Evolutionary conservation across 2,113 vertebrate species (phyloP).

Genomic region (Eulacestoma nigropectus): DNA sequence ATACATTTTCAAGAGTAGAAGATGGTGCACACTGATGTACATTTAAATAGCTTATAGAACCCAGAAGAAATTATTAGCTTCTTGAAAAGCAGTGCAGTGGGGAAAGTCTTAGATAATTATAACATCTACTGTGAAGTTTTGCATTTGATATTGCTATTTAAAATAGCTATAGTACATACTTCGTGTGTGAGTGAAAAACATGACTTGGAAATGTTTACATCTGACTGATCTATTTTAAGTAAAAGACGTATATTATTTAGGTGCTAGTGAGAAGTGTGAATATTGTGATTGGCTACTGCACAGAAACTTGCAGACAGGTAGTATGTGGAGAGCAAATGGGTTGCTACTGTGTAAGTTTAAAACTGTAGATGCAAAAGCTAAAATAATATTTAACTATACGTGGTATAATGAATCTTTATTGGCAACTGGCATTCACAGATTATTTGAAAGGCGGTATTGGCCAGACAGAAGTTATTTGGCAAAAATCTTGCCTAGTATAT

Average conservation of each 20-base stretch:
- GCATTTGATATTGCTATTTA: neutral
- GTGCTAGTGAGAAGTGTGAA: conserved; percentile 58
- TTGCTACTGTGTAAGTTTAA: conserved; percentile 67
- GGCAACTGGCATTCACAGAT: conserved; percentile 66
- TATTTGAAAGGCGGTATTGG: conserved; percentile 69
- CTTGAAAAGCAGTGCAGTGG: neutral
- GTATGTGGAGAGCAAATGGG: conserved; percentile 41
- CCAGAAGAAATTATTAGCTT: neutral
- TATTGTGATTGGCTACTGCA: conserved; percentile 58
- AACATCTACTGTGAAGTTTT: conserved; percentile 25
- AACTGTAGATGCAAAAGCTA: conserved; percentile 62
- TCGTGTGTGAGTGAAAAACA: conserved; percentile 11
- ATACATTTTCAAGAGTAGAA: neutral
- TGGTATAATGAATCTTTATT: conserved; percentile 70
- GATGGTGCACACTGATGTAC: neutral
- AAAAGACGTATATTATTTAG: conserved; percentile 42
- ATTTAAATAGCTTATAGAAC: neutral
- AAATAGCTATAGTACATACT: conserved; percentile 23
- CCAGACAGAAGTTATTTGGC: conserved; percentile 77
- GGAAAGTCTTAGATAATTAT: neutral
- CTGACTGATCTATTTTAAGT: conserved; percentile 56
- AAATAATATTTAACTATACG: conserved; percentile 68
- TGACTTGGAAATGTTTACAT: conserved; percentile 27
- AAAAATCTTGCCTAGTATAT: conserved; percentile 66
- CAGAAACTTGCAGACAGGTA: conserved; percentile 52